Evolutionary conservation across 2,888 invertebrate species (phyloP).

Genomic region (Vanessa cardui): DNA sequence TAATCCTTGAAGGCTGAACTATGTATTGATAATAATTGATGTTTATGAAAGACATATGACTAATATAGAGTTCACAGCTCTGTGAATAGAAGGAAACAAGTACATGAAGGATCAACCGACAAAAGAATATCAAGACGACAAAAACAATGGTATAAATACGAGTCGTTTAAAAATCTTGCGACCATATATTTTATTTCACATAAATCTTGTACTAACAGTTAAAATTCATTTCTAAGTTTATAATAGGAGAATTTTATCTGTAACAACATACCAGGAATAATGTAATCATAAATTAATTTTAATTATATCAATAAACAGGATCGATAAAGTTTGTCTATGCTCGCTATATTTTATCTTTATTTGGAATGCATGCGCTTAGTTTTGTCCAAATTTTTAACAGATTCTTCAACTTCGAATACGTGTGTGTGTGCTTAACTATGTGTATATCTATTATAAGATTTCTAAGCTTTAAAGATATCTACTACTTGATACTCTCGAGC

Average conservation of each 20-base stretch:
- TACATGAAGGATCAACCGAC: conserved; percentile 1
- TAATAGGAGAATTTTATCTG: background rate
- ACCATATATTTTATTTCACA: background rate
- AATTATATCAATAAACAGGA: too few species aligned
- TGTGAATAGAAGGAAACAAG: conserved; percentile 4
- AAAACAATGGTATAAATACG: background rate
- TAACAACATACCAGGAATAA: background rate
- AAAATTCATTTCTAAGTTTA: background rate
- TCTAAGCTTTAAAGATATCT: conserved; percentile 22
- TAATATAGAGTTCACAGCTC: conserved; percentile 1
- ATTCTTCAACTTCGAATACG: conserved; percentile 2
- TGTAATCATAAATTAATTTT: background rate
- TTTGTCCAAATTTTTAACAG: background rate
- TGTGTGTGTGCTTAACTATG: conserved; percentile 24
- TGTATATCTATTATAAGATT: conserved; percentile 25
- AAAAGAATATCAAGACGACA: background rate
- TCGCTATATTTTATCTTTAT: background rate
- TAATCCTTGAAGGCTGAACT: conserved; percentile 20
- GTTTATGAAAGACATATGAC: background rate
- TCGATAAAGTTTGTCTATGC: conserved; percentile 1
- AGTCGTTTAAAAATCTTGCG: background rate
- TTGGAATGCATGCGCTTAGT: background rate
- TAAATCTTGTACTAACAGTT: background rate
- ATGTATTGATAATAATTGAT: conserved; percentile 3
- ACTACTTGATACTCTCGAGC: conserved; percentile 4